Evolutionary conservation across 2,797 vertebrate genomes (phyloP).

Genomic region (Rhinogobio ventralis): DNA sequence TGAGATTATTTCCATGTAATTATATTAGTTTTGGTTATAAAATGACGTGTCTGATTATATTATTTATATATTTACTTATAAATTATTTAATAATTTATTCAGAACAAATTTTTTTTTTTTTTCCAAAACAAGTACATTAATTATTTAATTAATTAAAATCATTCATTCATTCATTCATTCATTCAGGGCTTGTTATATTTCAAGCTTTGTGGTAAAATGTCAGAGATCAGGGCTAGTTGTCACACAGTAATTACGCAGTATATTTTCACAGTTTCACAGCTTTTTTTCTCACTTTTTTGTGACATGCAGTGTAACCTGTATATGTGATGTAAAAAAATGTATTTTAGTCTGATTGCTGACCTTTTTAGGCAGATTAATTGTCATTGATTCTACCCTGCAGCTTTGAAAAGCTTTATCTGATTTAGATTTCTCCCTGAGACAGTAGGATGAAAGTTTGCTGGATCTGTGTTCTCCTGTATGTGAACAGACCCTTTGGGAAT

Average conservation of each 20-base stretch:
- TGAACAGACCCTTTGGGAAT: conserved; percentile 20
- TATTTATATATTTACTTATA: background rate
- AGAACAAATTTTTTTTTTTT: no score
- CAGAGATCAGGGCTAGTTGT: background rate
- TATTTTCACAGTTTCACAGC: background rate
- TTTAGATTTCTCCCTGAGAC: background rate
- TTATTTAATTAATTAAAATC: no score
- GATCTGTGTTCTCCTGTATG: conserved; percentile 2
- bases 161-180: no score
- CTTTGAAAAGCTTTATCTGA: conserved; percentile 9
- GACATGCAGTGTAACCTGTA: background rate
- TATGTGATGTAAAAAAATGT: background rate
- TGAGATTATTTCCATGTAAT: background rate
- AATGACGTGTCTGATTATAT: background rate
- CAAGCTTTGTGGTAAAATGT: background rate
- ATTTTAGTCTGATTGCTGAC: background rate
- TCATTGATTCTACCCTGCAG: background rate
- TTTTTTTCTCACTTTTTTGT: background rate
- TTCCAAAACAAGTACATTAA: no score
- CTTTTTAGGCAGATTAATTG: background rate
- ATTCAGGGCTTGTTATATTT: no score
- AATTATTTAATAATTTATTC: background rate
- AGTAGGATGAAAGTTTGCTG: conserved; percentile 18
- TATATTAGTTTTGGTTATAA: background rate
- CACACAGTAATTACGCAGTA: background rate